phyloP scores from a whole-genome alignment of 2,888 invertebrate genomes.

The Dolichopus griseipennis region DNA sequence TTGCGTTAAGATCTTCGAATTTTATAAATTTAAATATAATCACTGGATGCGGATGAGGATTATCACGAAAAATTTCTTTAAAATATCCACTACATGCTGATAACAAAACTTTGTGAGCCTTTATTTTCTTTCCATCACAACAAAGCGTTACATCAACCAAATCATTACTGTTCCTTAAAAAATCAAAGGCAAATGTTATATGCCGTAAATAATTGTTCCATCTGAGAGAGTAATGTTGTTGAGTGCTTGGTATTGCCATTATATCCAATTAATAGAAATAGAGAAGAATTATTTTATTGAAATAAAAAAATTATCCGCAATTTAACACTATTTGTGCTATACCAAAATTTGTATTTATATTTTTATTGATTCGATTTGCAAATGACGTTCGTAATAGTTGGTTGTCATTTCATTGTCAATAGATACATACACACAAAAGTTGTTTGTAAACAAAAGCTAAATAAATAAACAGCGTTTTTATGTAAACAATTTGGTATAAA shows the following conservation, averaged over 20 bases:
- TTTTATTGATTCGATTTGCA: no score
- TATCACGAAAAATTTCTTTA: constrained; percentile 60
- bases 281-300: neutral
- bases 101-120: constrained; percentile 75
- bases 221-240: constrained; percentile 73
- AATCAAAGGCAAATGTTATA: constrained; percentile 71
- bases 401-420: no score
- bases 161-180: constrained; percentile 57
- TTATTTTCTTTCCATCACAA: constrained; percentile 74
- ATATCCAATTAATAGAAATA: no score
- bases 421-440: no score
- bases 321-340: no score
- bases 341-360: no score
- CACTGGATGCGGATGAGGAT: constrained; percentile 71
- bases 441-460: no score
- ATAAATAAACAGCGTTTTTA: no score
- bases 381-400: no score
- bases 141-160: constrained; percentile 78
- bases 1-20: constrained; percentile 66
- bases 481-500: no score
- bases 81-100: constrained; percentile 81
- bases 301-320: neutral
- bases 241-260: neutral
- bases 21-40: constrained; percentile 72
- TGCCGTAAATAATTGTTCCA: constrained; percentile 74